Evolutionary conservation across 2,797 vertebrate species (phyloP).

Genomic region (Pipistrellus kuhlii): DNA sequence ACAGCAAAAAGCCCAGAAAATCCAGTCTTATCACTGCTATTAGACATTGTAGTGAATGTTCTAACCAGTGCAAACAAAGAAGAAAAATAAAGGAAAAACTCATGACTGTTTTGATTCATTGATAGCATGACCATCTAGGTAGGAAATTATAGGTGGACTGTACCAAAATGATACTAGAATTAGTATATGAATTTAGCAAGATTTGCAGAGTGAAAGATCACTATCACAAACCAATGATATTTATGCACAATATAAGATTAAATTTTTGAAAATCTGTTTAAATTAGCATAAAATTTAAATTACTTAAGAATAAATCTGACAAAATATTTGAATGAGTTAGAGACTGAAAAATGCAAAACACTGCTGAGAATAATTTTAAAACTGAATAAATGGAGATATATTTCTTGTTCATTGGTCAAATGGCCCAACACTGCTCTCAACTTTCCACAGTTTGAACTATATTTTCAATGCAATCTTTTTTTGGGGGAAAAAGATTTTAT

Average conservation of each 20-base stretch:
- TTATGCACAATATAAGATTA: background rate
- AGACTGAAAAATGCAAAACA: slow-evolving; percentile 9
- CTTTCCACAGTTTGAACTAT: background rate
- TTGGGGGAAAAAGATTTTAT: background rate
- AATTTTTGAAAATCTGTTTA: background rate
- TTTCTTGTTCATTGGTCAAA: background rate
- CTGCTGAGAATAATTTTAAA: background rate
- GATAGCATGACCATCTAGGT: background rate
- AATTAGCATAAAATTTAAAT: slow-evolving; percentile 20
- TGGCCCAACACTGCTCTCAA: background rate
- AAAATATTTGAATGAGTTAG: background rate
- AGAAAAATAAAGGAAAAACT: background rate
- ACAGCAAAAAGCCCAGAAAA: background rate
- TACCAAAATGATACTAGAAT: background rate
- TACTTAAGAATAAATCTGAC: background rate
- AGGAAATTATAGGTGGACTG: background rate
- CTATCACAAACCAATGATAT: background rate
- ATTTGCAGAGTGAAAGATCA: background rate
- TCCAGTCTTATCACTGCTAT: background rate
- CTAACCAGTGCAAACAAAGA: background rate
- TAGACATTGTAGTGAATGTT: background rate
- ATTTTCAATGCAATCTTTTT: background rate
- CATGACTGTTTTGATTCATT: background rate
- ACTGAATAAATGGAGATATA: background rate
- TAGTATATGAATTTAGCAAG: background rate